A percentile compares a stretch with the other conserved stretches of the same genome.
These are phyloP conservation scores for Anolis carolinensis DNA, from an alignment of 2,113 vertebrate genomes.

Conservation along the genomic window DNA sequence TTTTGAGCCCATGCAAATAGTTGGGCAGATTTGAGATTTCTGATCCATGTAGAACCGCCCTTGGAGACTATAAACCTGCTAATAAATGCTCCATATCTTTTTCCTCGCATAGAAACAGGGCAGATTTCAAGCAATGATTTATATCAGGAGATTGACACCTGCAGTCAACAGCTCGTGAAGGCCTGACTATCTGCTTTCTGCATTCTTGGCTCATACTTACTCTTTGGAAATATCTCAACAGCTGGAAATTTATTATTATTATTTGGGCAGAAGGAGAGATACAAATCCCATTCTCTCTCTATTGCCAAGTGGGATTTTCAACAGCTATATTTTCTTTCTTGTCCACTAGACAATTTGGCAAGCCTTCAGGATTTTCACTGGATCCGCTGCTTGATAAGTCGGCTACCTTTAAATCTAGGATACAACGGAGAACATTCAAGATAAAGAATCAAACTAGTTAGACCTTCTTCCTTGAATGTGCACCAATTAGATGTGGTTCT, in stretches of 20 bases:
- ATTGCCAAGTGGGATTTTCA: constrained; percentile 55
- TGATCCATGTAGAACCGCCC: too few relatives aligned
- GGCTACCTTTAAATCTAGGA: background rate
- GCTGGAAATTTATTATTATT: constrained; percentile 50
- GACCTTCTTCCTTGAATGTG: too few relatives aligned
- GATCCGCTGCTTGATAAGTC: background rate
- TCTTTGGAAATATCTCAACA: constrained; percentile 36
- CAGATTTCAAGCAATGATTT: background rate
- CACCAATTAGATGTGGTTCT: too few relatives aligned
- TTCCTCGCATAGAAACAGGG: background rate
- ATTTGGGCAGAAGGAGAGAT: constrained; percentile 57
- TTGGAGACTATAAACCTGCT: background rate
- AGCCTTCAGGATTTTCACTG: background rate
- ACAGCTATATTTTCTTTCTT: constrained; percentile 45
- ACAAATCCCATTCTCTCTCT: constrained; percentile 19
- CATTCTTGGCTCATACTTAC: constrained; percentile 35
- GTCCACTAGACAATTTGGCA: constrained; percentile 38
- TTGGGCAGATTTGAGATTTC: too few relatives aligned
- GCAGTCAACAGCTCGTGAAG: constrained; percentile 24
- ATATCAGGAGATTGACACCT: constrained; percentile 45
- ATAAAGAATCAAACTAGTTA: too few relatives aligned
- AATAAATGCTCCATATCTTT: background rate
- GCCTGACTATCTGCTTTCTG: constrained; percentile 46
- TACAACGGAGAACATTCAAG: background rate
- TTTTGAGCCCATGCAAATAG: too few relatives aligned